Evolutionary conservation across 53 echinoderm and acorn worm species (phyloP), one percentile per base, ranked within the genome.

Genomic region (Hippasteria phrygiana): DNA sequence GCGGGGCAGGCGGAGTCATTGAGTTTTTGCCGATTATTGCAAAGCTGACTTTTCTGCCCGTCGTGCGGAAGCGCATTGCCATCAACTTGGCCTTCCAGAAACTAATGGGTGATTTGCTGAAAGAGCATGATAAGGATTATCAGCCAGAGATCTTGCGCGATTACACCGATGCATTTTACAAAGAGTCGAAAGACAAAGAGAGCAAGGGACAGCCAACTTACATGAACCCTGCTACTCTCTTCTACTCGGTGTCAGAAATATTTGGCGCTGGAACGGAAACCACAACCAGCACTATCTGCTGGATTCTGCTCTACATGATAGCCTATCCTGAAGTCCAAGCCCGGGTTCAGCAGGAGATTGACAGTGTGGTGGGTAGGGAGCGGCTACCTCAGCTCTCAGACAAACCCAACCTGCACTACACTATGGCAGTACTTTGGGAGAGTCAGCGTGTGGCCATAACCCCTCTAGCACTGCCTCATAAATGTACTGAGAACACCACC

Each of bases 181-280:
- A 65, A 14, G 74, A 89, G 36, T 89, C 89, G 29, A 53, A 83
- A 5, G 32, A 43, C 0, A 90, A 80, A 20, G 80, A 78, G 29
- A 41, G 78, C 35, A 14, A 43, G 29, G 70, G 89, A 0, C 1
- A 79, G 0, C 38, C 33, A 27, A 62, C 76, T 1, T 37, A 38
- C 65, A 27, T 88, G 11, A 87, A 70, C 16, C 24, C 32, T 10
- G 27, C n/a, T 36, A 93, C 77, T 65, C 55, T 93, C 11, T 48
- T 48, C 7, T 73, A 87, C 48, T 54, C 75, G 9, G 37, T 82
- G 43, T 70, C 81, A 11, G 88, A 88, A 50, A 75, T 93, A 1
- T 93, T 93, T 47, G 75, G 62, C 4, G 93, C 90, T 7, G 90
- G 90, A 37, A 87, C 90, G 24, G 93, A 87, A 62, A 90, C 93